These are phyloP conservation scores for Hormaphis cornu DNA, from an alignment of 1,140 invertebrate species.

Conservation along the genomic window DNA sequence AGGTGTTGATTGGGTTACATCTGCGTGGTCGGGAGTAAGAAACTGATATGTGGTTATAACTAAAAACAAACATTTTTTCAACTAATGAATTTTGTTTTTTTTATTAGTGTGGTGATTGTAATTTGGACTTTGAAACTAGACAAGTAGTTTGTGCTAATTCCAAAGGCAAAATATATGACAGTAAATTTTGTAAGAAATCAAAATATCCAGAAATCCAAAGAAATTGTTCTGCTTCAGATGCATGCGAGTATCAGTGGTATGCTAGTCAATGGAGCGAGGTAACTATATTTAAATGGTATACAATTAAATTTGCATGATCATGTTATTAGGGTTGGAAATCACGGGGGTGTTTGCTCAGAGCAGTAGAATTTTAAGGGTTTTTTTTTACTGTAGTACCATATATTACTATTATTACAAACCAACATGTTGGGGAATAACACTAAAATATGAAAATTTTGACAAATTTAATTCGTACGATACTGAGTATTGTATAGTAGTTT, in stretches of 20 bases:
- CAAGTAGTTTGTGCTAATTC: constrained; percentile 62
- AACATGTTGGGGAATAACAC: too few relatives aligned
- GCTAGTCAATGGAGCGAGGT: constrained; percentile 74
- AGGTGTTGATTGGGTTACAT: constrained; percentile 81
- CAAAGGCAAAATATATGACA: constrained; percentile 59
- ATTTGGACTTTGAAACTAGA: constrained; percentile 62
- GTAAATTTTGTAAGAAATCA: constrained; percentile 54
- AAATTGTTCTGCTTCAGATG: constrained; percentile 50
- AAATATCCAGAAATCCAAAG: constrained; percentile 51
- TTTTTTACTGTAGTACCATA: neutral
- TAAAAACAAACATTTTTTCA: neutral
- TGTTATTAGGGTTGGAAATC: too few relatives aligned
- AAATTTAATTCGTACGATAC: too few relatives aligned
- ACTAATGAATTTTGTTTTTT: neutral
- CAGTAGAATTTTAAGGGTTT: too few relatives aligned
- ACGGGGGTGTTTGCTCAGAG: too few relatives aligned
- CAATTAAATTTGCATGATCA: too few relatives aligned
- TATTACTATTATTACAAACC: neutral
- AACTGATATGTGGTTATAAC: constrained; percentile 8
- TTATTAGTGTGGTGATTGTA: constrained; percentile 61
- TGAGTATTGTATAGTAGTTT: too few relatives aligned
- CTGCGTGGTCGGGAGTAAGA: constrained; percentile 81
- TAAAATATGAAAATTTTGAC: too few relatives aligned
- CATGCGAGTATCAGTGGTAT: constrained; percentile 74
- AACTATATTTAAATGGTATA: too few relatives aligned